Percentiles rank a stretch among this genome's conserved stretches.
Evolutionary conservation across 2,797 vertebrate genomes (phyloP).

Genomic region (Sebastes vulpes): DNA sequence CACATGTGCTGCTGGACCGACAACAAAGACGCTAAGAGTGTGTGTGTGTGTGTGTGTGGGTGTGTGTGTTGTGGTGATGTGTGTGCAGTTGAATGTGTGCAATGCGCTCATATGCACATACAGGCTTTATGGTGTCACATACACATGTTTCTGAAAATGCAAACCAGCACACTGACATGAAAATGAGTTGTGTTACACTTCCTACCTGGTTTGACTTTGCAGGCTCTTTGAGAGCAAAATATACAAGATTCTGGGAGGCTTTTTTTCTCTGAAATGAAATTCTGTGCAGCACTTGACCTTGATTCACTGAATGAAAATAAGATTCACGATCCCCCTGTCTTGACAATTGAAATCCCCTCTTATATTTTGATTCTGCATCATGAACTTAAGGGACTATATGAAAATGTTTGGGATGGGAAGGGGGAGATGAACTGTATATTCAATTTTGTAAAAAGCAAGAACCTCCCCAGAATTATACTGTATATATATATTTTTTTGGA

Average conservation of each 20-base stretch:
- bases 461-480: background rate
- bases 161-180: background rate
- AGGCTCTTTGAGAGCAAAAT: background rate
- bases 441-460: background rate
- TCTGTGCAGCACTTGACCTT: background rate
- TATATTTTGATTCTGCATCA: background rate
- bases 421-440: background rate
- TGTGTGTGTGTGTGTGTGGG: conserved; percentile 2
- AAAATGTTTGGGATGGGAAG: background rate
- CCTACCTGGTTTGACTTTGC: background rate
- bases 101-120: background rate
- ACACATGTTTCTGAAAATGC: conserved; percentile 7
- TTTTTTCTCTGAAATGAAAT: background rate
- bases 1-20: conserved; percentile 72
- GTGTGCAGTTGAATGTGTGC: conserved; percentile 8
- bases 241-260: background rate
- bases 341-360: background rate
- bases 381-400: background rate
- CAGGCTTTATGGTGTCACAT: conserved; percentile 7
- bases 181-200: background rate
- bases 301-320: background rate
- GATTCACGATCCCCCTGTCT: background rate
- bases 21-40: conserved; percentile 66
- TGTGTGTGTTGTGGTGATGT: conserved; percentile 10
- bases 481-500: background rate